A percentile compares a stretch with the other conserved stretches of the same genome.
Evolutionary conservation across 1,140 invertebrate species (phyloP).

Genomic region (Hypothenemus hampei): DNA sequence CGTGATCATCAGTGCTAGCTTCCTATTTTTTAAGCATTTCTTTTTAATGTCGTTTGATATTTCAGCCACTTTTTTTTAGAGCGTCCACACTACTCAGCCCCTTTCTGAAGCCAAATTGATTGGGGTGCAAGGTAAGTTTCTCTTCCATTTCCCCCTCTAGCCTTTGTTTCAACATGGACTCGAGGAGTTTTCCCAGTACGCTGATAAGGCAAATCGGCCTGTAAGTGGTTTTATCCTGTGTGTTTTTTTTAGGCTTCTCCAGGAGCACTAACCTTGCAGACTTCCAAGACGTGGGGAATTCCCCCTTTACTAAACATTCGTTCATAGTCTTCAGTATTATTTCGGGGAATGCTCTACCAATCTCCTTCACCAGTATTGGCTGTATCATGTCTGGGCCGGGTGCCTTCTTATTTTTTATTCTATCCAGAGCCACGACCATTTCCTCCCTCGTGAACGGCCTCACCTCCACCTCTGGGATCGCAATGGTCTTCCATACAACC

Average conservation of each 20-base stretch:
- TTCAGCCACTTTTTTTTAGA: background rate
- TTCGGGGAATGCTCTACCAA: no score
- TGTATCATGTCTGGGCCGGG: no score
- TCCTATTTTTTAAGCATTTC: background rate
- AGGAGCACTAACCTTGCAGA: background rate
- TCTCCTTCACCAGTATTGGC: no score
- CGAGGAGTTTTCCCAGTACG: background rate
- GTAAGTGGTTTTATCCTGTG: background rate
- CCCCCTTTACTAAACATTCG: background rate
- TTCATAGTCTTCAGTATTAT: background rate
- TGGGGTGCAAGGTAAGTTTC: background rate
- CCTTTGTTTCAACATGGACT: slow-evolving; percentile 9
- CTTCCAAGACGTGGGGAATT: background rate
- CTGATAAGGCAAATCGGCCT: slow-evolving; percentile 20
- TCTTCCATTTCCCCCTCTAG: background rate
- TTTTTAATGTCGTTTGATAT: background rate
- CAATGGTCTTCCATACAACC: no score
- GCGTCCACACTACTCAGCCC: background rate
- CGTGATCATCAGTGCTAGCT: background rate
- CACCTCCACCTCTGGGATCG: no score
- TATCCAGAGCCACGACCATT: no score
- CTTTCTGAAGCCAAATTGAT: slow-evolving; percentile 2
- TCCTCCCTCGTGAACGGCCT: no score
- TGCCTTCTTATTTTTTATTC: no score
- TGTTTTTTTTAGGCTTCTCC: slow-evolving; percentile 2